Percentiles rank a stretch among this genome's conserved stretches.
These are phyloP conservation scores for Tachysurus vachellii DNA, from an alignment of 2,113 vertebrate genomes.

Conservation along the genomic window DNA sequence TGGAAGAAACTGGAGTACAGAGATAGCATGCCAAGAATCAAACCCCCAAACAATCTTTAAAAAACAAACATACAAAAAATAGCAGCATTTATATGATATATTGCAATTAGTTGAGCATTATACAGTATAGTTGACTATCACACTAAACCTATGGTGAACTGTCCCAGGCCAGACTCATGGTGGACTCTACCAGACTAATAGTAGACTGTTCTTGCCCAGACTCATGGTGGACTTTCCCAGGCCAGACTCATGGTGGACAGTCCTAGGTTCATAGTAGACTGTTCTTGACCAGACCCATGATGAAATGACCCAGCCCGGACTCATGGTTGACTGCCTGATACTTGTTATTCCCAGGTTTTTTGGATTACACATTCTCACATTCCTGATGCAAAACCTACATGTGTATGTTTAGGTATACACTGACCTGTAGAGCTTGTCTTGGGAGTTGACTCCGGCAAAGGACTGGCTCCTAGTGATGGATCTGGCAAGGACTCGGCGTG, in stretches of 20 bases:
- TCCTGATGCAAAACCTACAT: not conserved
- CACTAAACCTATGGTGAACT: not conserved
- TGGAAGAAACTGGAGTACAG: too few species aligned
- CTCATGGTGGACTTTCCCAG: not conserved
- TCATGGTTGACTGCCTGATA: not conserved
- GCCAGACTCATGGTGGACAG: too few species aligned
- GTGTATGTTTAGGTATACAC: not conserved
- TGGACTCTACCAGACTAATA: not conserved
- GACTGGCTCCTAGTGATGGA: slow-evolving; percentile 96
- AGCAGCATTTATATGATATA: not conserved
- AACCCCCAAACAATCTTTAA: too few species aligned
- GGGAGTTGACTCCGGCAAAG: slow-evolving; percentile 90
- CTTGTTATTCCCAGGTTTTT: not conserved
- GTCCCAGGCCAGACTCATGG: not conserved
- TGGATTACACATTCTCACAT: not conserved
- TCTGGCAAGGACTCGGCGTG: slow-evolving; percentile 78
- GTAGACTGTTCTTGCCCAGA: too few species aligned
- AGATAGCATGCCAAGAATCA: too few species aligned
- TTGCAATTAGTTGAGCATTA: not conserved
- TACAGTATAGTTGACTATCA: too few species aligned
- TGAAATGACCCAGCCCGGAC: not conserved
- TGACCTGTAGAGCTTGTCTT: slow-evolving; percentile 86
- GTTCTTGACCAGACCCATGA: too few species aligned
- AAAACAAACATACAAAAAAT: too few species aligned
- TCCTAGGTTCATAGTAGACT: not conserved